These are phyloP conservation scores for Coecobrya sp. DNA, from an alignment of 2,888 invertebrate species.

Conservation along the genomic window DNA sequence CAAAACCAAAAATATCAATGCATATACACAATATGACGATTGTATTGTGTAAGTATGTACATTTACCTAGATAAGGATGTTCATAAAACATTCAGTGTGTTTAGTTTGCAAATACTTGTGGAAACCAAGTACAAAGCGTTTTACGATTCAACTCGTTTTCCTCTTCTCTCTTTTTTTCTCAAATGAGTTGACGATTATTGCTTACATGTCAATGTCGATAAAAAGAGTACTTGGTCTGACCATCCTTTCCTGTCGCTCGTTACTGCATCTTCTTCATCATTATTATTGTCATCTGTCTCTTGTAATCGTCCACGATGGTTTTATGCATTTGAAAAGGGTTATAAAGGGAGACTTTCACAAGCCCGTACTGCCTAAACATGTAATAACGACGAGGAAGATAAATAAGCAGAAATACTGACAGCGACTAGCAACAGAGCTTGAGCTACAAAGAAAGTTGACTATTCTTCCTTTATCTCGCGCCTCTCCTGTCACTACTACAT, in stretches of 20 bases:
- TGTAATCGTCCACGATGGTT: not conserved
- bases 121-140: too few relatives aligned
- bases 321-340: not conserved
- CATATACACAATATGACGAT: not conserved
- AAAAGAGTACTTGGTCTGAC: slow-evolving; percentile 13
- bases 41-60: not conserved
- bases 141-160: not conserved
- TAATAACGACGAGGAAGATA: slow-evolving; percentile 11
- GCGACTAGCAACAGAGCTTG: not conserved
- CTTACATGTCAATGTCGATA: slow-evolving; percentile 1
- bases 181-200: slow-evolving; percentile 15
- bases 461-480: not conserved
- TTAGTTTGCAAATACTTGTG: not conserved
- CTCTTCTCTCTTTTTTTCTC: not conserved
- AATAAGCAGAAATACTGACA: slow-evolving; percentile 21
- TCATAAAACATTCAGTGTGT: not conserved
- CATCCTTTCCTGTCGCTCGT: not conserved
- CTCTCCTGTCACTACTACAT: not conserved
- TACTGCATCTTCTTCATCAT: not conserved
- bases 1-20: not conserved
- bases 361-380: not conserved
- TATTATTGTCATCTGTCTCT: not conserved
- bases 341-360: not conserved
- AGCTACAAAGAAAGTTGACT: not conserved
- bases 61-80: not conserved